Percentiles rank a stretch among this genome's conserved stretches.
These are phyloP conservation scores for Yponomeuta plumbellus DNA, from an alignment of 2,888 invertebrate species.

Conservation along the genomic window DNA sequence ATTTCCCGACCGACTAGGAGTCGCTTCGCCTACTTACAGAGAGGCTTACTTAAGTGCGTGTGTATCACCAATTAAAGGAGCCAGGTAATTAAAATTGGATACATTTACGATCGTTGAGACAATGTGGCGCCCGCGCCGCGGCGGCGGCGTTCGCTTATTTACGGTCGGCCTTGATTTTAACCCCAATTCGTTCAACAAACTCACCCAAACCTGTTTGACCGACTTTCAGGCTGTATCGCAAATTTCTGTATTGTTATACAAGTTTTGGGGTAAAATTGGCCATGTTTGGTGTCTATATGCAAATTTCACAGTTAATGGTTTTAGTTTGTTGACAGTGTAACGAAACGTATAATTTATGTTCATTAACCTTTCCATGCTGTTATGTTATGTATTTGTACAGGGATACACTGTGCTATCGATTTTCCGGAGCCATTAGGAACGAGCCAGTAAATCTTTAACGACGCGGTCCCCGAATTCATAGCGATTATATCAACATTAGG, in stretches of 20 bases:
- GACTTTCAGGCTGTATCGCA: slow-evolving; percentile 21
- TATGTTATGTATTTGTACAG: background rate
- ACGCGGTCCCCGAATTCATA: slow-evolving; percentile 48
- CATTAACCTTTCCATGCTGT: background rate
- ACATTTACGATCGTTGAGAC: slow-evolving; percentile 68
- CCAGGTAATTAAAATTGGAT: slow-evolving; percentile 66
- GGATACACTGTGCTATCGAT: background rate
- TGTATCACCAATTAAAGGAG: slow-evolving; percentile 55
- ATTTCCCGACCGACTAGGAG: background rate
- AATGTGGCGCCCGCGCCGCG: slow-evolving; percentile 50
- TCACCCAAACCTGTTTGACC: slow-evolving; percentile 28
- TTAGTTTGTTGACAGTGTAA: background rate
- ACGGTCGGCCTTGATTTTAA: slow-evolving; percentile 64
- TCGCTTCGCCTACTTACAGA: background rate
- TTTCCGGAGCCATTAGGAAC: background rate
- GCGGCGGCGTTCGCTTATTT: slow-evolving; percentile 46
- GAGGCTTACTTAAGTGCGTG: slow-evolving; percentile 51
- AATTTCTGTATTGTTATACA: background rate
- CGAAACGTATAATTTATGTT: background rate
- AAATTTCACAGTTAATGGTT: background rate
- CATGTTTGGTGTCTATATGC: background rate
- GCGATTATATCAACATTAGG: slow-evolving; percentile 38
- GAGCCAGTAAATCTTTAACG: slow-evolving; percentile 62
- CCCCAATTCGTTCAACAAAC: slow-evolving; percentile 45
- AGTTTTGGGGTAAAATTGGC: slow-evolving; percentile 9